phyloP scores from a whole-genome alignment of 2,797 vertebrate species.

The Chromobotia macracanthus region DNA sequence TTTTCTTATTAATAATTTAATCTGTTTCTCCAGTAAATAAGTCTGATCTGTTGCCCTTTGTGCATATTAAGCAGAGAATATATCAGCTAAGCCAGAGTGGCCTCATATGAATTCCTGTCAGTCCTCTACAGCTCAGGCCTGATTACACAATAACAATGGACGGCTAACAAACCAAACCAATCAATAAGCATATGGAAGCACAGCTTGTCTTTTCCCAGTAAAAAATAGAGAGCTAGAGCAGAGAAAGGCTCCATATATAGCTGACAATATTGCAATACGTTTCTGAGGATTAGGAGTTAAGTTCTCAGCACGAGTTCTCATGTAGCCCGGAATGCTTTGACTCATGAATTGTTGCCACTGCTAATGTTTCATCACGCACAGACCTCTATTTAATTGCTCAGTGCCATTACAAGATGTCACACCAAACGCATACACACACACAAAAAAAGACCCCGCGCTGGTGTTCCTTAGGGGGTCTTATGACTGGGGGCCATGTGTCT shows the following conservation, averaged over 20 bases:
- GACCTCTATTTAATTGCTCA: constrained; percentile 89
- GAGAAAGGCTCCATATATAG: constrained; percentile 87
- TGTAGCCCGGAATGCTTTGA: constrained; percentile 96
- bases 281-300: constrained; percentile 87
- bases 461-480: constrained; percentile 81
- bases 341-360: constrained; percentile 97
- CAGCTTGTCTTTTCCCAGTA: constrained; percentile 65
- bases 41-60: constrained; percentile 56
- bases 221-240: constrained; percentile 53
- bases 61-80: constrained; percentile 61
- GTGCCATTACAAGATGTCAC: constrained; percentile 74
- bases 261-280: constrained; percentile 92
- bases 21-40: constrained; percentile 62
- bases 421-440: constrained; percentile 20
- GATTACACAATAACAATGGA: constrained; percentile 76
- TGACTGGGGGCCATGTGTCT: constrained; percentile 85
- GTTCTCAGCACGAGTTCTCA: constrained; percentile 87
- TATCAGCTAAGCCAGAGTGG: constrained; percentile 51
- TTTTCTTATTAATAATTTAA: constrained; percentile 71
- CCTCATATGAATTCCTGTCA: constrained; percentile 63
- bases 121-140: constrained; percentile 60
- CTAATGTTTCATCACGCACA: constrained; percentile 97
- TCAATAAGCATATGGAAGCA: constrained; percentile 71
- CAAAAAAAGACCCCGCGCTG: constrained; percentile 19
- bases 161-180: constrained; percentile 69